Evolutionary conservation across 92 coral and sea anemone genomes (phyloP).

Genomic region (Desmophyllum pertusum): DNA sequence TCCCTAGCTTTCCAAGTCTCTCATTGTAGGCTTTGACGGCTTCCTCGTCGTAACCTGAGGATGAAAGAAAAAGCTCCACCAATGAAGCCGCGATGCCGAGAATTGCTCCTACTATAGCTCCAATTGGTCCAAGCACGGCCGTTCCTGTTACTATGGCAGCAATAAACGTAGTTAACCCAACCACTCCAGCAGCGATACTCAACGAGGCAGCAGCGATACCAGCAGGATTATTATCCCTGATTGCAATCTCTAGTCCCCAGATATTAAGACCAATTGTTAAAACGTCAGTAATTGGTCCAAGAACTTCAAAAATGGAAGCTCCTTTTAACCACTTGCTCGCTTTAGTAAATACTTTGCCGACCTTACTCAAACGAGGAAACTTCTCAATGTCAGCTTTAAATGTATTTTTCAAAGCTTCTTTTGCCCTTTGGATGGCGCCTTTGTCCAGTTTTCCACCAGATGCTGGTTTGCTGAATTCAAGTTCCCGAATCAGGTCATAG

Average conservation of each 20-base stretch:
- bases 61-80: slow-evolving; percentile 3
- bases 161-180: background rate
- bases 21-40: background rate
- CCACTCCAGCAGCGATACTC: slow-evolving; percentile 26
- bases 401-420: slow-evolving; percentile 7
- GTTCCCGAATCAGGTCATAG: background rate
- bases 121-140: slow-evolving; percentile 20
- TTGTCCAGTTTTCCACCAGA: background rate
- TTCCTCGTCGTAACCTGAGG: background rate
- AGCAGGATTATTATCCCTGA: slow-evolving; percentile 19
- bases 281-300: slow-evolving; percentile 17
- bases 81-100: slow-evolving; percentile 9
- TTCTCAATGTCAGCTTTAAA: background rate
- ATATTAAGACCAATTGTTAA: slow-evolving; percentile 16
- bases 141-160: slow-evolving; percentile 18
- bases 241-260: slow-evolving; percentile 30
- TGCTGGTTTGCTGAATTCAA: background rate
- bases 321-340: slow-evolving; percentile 27
- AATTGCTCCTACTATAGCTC: slow-evolving; percentile 14
- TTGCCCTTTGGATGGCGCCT: background rate
- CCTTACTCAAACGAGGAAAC: slow-evolving; percentile 6
- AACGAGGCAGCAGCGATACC: slow-evolving; percentile 31
- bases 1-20: background rate
- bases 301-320: slow-evolving; percentile 17
- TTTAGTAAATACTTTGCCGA: slow-evolving; percentile 11